These are phyloP conservation scores for Pyrochroa serraticornis DNA, from an alignment of 2,888 invertebrate genomes.

Conservation along the genomic window DNA sequence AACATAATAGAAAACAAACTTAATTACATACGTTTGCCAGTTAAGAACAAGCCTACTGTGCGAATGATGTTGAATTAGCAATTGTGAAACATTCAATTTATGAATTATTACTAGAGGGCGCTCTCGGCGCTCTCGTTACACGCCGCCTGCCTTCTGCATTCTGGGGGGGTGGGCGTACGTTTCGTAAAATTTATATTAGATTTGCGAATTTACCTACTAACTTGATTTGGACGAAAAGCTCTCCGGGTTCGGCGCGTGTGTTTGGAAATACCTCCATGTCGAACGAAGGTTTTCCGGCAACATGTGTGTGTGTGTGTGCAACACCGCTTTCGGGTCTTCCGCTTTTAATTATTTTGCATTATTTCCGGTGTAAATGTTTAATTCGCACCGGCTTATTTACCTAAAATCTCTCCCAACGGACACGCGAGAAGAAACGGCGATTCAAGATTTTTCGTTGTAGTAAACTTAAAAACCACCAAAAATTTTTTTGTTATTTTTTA, in stretches of 20 bases:
- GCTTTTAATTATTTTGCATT: conserved; percentile 31
- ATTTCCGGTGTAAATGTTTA: conserved; percentile 28
- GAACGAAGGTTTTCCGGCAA: neutral
- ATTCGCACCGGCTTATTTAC: conserved; percentile 14
- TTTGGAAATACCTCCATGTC: conserved; percentile 9
- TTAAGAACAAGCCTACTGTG: conserved; percentile 56
- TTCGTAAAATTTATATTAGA: conserved; percentile 56
- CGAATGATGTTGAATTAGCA: conserved; percentile 58
- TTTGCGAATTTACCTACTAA: conserved; percentile 51
- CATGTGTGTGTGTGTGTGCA: neutral
- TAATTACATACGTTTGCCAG: conserved; percentile 56
- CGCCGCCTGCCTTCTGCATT: conserved; percentile 13
- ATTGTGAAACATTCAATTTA: conserved; percentile 60
- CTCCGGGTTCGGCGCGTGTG: conserved; percentile 6
- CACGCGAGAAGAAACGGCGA: conserved; percentile 10
- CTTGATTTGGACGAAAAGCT: conserved; percentile 47
- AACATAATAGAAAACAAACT: conserved; percentile 61
- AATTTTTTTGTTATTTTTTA: too few relatives aligned
- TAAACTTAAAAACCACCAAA: too few relatives aligned
- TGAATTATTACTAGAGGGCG: conserved; percentile 56
- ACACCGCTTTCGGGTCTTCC: conserved; percentile 19
- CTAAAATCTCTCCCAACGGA: neutral
- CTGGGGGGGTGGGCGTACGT: conserved; percentile 17
- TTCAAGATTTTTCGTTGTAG: too few relatives aligned
- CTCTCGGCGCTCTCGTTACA: conserved; percentile 34